phyloP scores from a whole-genome alignment of 2,113 vertebrate genomes.

The Monarcha castaneiventris region DNA sequence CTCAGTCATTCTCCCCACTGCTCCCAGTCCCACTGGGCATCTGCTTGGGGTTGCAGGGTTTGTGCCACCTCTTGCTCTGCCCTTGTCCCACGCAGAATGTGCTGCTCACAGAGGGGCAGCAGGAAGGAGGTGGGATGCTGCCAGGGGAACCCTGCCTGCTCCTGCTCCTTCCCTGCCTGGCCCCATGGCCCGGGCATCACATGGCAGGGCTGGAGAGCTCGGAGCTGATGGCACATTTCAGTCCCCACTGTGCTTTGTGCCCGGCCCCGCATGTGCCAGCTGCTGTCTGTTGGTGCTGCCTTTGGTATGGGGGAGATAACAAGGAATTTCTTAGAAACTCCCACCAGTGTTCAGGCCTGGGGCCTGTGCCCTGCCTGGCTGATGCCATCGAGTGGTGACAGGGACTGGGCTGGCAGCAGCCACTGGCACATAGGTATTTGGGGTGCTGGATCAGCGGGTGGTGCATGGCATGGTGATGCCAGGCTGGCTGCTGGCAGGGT shows the following conservation, averaged over 20 bases:
- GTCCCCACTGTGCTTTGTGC: not conserved
- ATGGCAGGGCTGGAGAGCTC: not conserved
- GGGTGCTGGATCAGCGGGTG: not conserved
- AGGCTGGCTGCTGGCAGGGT: not conserved
- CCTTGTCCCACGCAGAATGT: not conserved
- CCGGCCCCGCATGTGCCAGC: not conserved
- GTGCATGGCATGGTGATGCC: not conserved
- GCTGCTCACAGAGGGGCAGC: not conserved
- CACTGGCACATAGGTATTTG: accelerated
- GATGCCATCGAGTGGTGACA: not conserved
- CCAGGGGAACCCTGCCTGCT: not conserved
- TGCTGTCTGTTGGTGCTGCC: not conserved
- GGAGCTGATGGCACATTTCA: not conserved
- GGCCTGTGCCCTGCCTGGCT: not conserved
- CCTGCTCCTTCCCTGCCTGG: not conserved
- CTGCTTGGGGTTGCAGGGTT: not conserved
- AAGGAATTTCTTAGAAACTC: not conserved
- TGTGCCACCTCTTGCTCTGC: not conserved
- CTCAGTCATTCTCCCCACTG: accelerated
- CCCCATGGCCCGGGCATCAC: accelerated
- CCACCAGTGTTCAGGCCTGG: not conserved
- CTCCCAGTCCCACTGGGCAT: not conserved
- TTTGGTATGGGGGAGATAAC: not conserved
- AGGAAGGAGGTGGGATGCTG: accelerated
- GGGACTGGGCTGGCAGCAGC: not conserved